Conservation (phyloP, 2,888 invertebrate species). For the Drosophila planitibia region DNA sequence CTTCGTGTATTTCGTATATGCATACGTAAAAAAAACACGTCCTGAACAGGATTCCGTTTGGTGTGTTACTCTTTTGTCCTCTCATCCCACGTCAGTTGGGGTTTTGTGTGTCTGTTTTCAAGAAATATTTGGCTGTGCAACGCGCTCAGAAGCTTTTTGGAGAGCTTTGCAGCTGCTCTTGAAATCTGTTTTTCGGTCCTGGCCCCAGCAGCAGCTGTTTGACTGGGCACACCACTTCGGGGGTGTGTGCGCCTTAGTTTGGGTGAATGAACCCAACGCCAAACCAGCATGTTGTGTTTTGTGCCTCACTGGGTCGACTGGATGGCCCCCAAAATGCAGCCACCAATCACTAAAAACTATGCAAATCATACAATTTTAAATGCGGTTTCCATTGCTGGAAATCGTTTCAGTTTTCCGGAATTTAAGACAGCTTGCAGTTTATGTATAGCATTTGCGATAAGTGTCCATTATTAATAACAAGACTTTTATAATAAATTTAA, state of each 20-base stretch:
- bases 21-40: constrained; percentile 31
- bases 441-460: neutral
- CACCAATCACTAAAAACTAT: constrained; percentile 26
- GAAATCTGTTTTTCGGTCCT: constrained; percentile 34
- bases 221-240: constrained; percentile 19
- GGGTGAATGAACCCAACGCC: constrained; percentile 70
- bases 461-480: neutral
- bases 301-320: constrained; percentile 30
- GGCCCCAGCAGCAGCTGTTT: constrained; percentile 72
- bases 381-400: neutral
- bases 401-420: neutral
- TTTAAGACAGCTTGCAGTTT: neutral
- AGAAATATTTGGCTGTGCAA: constrained; percentile 14
- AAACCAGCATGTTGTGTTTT: constrained; percentile 36
- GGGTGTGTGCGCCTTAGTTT: constrained; percentile 38
- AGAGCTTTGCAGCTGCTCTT: constrained; percentile 64
- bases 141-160: constrained; percentile 36
- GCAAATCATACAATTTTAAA: neutral
- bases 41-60: constrained; percentile 40
- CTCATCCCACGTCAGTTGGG: constrained; percentile 1
- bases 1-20: constrained; percentile 18
- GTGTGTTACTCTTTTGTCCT: constrained; percentile 10
- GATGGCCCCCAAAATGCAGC: constrained; percentile 15
- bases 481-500: neutral
- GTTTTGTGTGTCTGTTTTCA: neutral